Percentiles rank a stretch among this genome's conserved stretches.
Conservation (phyloP, 2,888 invertebrate species). For the Polia nebulosa region DNA sequence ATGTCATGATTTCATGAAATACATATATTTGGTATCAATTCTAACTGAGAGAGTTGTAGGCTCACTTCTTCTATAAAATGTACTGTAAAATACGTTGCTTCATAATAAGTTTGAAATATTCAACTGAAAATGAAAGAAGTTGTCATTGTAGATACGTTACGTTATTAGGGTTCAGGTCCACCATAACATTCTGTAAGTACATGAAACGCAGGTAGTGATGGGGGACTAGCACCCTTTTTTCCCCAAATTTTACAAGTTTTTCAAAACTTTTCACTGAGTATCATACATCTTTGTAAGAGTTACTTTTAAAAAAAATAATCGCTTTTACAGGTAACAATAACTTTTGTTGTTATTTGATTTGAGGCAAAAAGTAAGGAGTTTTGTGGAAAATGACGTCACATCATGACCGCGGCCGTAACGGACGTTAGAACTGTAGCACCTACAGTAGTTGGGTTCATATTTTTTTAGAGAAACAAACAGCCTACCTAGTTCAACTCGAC, state of each 20-base stretch:
- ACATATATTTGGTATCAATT: no score
- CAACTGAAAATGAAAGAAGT: background rate
- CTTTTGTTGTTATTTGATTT: no score
- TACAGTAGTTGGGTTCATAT: background rate
- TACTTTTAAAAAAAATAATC: no score
- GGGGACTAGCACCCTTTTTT: slow-evolving; percentile 3
- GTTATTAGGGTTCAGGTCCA: background rate
- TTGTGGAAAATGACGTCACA: background rate
- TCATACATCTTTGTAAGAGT: no score
- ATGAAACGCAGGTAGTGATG: background rate
- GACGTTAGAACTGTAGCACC: background rate
- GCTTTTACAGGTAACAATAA: no score
- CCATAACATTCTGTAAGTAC: background rate
- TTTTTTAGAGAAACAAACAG: no score
- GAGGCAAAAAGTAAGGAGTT: no score
- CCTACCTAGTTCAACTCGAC: no score
- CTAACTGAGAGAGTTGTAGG: no score
- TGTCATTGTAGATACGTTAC: background rate
- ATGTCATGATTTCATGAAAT: no score
- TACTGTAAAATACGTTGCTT: background rate
- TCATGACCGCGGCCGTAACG: background rate
- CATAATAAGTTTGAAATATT: no score
- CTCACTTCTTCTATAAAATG: background rate
- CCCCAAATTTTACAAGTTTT: background rate
- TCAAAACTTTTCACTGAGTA: background rate